phyloP scores from a whole-genome alignment of 2,113 vertebrate genomes.

The Theropithecus gelada region DNA sequence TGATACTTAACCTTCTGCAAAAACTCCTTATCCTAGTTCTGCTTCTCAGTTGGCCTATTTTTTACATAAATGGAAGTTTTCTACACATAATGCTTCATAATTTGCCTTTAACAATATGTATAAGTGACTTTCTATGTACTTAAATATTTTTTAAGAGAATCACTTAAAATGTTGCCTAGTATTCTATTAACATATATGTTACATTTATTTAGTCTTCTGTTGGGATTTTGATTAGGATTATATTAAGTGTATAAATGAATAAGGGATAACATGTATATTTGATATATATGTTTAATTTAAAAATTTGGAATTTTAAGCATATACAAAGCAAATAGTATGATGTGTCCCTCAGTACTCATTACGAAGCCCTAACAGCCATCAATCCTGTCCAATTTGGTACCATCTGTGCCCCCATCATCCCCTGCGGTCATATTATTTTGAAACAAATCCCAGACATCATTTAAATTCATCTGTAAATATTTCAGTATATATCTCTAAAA shows the following conservation, averaged over 20 bases:
- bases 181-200: background rate
- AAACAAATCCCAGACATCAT: background rate
- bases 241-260: background rate
- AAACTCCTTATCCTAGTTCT: background rate
- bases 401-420: background rate
- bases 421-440: background rate
- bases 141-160: background rate
- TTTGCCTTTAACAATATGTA: background rate
- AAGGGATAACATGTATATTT: background rate
- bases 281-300: background rate
- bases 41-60: background rate
- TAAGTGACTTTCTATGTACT: background rate
- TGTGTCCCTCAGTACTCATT: background rate
- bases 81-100: background rate
- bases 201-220: background rate
- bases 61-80: background rate
- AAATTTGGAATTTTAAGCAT: background rate
- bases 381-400: background rate
- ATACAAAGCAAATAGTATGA: background rate
- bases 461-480: background rate
- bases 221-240: constrained; percentile 27
- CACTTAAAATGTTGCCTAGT: background rate
- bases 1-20: background rate
- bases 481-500: background rate
- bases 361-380: background rate